Base-by-base conservation (phyloP, 2,797 vertebrate species). In the Garrulus glandarius region DNA sequence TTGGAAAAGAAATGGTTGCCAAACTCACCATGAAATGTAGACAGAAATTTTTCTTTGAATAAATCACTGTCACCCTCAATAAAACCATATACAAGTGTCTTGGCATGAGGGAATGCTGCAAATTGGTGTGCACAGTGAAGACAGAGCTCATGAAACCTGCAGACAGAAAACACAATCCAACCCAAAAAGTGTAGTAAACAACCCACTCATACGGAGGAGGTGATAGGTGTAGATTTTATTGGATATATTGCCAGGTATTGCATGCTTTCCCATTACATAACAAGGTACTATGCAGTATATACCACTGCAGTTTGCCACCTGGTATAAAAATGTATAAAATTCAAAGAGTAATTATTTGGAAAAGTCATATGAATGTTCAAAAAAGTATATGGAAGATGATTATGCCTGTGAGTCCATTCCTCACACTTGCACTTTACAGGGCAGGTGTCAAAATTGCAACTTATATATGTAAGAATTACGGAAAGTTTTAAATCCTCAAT, bases 361-460 rank as follows among this genome's bases (percentile, higher is more conserved):
- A 96, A 96, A 96, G 41, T 59, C 36, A 56, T 68, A 84, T 63
- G 71, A 93, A 83, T 67, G 55, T 50, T 95, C 61, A 90, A 30
- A 91, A 87, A 91, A 92, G 20, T 88, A 90, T 80, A 76, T 84
- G 46, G 63, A 92, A 57, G 90, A 92, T 92, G 82, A 92, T 92
- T 95, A 87, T 26, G 60, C 47, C 68, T 90, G 36, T 89, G 76
- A 96, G 65, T 80, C 59, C 56, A 89, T 94, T 92, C 84, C 80
- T 94, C 43, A 9, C 93, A 91, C 84, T 93, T 85, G 78, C 52
- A 55, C 47, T 93, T 96, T 95, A 97, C 83, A 87, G 72, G 78
- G 92, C 94, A 96, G 96, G 94, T 97, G 94, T 96, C 71, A 95
- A 93, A 95, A 91, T 94, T 95, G 90, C 84, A 91, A 89, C 75